Base-by-base conservation (phyloP, 2,113 vertebrate species). In the Stigmatopora nigra region DNA sequence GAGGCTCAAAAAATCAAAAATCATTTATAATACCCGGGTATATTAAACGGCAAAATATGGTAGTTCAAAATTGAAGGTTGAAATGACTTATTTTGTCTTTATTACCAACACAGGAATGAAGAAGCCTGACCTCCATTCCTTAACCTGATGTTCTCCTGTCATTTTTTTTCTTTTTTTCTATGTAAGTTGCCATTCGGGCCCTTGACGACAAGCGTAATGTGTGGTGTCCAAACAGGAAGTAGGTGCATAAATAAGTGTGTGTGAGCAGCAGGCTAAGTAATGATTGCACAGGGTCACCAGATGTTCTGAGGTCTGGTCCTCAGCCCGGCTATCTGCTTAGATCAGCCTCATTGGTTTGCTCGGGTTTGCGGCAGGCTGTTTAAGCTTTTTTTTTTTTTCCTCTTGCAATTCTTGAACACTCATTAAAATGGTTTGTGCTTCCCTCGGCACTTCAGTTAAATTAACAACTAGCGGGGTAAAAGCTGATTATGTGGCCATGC, bases 391-490 rank as follows among this genome's bases (percentile, higher is more conserved):
- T 88, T 88, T 45, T 19, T 12, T 2, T 8, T 19, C n/a, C 10
- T 5, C 17, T 49, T 49, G 4, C 20, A 85, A 86, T 89, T 91
- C 77, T 85, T 86, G 82, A 89, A 84, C 89, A 85, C 83, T 91
- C 89, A 91, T 91, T 91, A 90, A 91, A 90, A 90, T 90, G 89
- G 83, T 91, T 91, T 92, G 91, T 91, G 88, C 89, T 91, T 89
- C 91, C 89, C 90, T 82, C 76, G 86, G 88, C 84, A 82, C 83
- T 89, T 88, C 86, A 85, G 88, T 89, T 91, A 90, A 91, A 91
- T 91, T 90, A 90, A 90, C 89, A 89, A 83, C 88, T 87, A 83
- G 82, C 65, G 69, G 86, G 86, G 87, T 90, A 86, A 89, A 88
- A 86, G 82, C 87, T 90, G 89, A 91, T 91, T 90, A 91, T 88